Percentiles rank a stretch among this genome's conserved stretches.
These are phyloP conservation scores for Cetoscarus ocellatus DNA, from an alignment of 2,797 vertebrate species.

Conservation along the genomic window DNA sequence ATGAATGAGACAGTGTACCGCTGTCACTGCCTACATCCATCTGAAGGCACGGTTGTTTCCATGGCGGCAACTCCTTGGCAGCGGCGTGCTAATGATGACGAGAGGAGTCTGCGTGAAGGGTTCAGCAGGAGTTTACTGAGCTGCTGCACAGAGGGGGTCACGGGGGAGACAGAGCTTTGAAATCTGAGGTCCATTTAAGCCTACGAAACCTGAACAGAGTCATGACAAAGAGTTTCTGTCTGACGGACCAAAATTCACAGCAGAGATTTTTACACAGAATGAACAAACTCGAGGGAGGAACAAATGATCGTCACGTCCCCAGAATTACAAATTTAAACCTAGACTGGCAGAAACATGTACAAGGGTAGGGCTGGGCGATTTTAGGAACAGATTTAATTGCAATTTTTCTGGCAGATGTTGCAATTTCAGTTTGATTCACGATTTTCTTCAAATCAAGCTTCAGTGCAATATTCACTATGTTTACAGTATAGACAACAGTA, in stretches of 20 bases:
- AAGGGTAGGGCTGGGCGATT: no score
- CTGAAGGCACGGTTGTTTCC: constrained; percentile 67
- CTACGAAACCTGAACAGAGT: constrained; percentile 8
- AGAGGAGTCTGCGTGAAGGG: constrained; percentile 62
- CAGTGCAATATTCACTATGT: no score
- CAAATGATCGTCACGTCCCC: no score
- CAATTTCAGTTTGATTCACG: no score
- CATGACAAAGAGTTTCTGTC: constrained; percentile 23
- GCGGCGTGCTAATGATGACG: constrained; percentile 68
- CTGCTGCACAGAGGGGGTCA: constrained; percentile 29
- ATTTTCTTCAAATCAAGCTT: no score
- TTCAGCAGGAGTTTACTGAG: constrained; percentile 80
- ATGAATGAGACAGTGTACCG: constrained; percentile 56
- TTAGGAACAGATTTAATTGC: no score
- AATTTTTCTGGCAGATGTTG: no score
- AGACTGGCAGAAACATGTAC: no score
- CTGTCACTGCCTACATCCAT: constrained; percentile 54
- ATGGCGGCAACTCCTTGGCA: constrained; percentile 73
- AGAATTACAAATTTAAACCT: no score
- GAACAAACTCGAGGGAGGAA: no score
- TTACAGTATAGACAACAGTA: no score
- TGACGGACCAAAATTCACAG: background rate
- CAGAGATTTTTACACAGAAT: no score
- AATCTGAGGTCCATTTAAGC: constrained; percentile 33
- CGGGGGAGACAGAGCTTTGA: constrained; percentile 23